Evolutionary conservation across 2,797 vertebrate genomes (phyloP).

Genomic region (Pagetopsis macropterus): DNA sequence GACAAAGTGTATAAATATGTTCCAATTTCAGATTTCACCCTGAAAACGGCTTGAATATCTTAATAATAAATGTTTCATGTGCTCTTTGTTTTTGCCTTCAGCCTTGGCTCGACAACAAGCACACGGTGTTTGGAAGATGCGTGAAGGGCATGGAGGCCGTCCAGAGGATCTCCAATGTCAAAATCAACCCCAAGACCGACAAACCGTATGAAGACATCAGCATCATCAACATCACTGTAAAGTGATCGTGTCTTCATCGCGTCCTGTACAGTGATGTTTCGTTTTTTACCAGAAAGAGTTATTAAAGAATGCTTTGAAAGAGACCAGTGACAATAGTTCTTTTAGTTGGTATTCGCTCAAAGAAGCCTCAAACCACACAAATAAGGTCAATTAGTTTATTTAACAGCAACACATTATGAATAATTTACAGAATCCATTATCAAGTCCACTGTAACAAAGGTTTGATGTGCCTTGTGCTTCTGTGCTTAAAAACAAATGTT

Average conservation of each 20-base stretch:
- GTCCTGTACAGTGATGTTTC: constrained; percentile 52
- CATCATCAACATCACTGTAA: constrained; percentile 98
- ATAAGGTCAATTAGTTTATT: constrained; percentile 72
- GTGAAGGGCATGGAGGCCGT: constrained; percentile 98
- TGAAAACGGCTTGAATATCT: background rate
- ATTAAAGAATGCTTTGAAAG: constrained; percentile 55
- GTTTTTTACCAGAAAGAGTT: constrained; percentile 46
- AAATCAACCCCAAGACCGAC: constrained; percentile 98
- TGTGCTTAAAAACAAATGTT: constrained; percentile 59
- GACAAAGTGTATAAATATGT: no score
- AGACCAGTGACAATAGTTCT: background rate
- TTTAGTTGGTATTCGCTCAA: background rate
- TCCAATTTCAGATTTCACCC: no score
- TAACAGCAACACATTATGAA: constrained; percentile 79
- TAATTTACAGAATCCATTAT: constrained; percentile 81
- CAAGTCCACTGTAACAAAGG: constrained; percentile 76
- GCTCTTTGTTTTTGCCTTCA: constrained; percentile 50
- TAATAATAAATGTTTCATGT: background rate
- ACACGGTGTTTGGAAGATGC: constrained; percentile 96
- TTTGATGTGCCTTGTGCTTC: constrained; percentile 73
- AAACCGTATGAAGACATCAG: constrained; percentile 98
- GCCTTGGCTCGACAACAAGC: constrained; percentile 99
- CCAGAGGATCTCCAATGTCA: constrained; percentile 96
- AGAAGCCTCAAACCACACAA: background rate
- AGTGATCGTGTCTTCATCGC: constrained; percentile 74